Evolutionary conservation across 2,113 vertebrate species (phyloP).

Genomic region (Peromyscus polionotus): DNA sequence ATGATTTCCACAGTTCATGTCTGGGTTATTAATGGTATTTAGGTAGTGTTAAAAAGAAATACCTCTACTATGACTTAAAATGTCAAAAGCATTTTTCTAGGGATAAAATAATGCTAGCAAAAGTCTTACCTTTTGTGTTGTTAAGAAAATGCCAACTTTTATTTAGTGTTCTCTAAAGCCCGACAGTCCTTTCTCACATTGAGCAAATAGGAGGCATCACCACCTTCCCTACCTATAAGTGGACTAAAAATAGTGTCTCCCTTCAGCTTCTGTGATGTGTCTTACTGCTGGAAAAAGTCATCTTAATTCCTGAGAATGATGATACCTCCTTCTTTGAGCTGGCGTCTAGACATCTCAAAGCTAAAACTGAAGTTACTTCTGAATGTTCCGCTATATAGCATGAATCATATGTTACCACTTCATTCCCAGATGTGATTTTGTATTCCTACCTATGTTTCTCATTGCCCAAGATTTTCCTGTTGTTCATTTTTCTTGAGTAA

Average conservation of each 20-base stretch:
- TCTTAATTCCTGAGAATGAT: neutral
- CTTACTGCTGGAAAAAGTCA: slow-evolving; percentile 19
- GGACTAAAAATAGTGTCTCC: neutral
- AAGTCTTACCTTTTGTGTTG: neutral
- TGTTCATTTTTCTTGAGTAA: slow-evolving; percentile 26
- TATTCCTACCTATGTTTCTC: neutral
- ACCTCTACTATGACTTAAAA: slow-evolving; percentile 24
- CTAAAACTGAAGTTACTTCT: slow-evolving; percentile 10
- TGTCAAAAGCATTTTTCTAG: slow-evolving; percentile 36
- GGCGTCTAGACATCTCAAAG: slow-evolving; percentile 32
- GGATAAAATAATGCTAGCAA: neutral
- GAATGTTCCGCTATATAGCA: neutral
- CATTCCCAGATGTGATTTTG: neutral
- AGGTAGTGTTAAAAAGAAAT: slow-evolving; percentile 56
- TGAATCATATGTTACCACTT: neutral
- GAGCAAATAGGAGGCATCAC: neutral
- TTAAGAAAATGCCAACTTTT: slow-evolving; percentile 8
- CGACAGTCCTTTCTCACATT: neutral
- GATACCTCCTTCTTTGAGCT: slow-evolving; percentile 4
- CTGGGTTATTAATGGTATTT: neutral
- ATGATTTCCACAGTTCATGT: slow-evolving; percentile 18
- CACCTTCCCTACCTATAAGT: neutral
- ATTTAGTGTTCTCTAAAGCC: neutral
- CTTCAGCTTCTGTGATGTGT: neutral
- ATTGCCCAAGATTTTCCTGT: slow-evolving; percentile 8